Percentiles rank a stretch among this genome's conserved stretches.
phyloP scores from a whole-genome alignment of 2,113 vertebrate species.

The Esox niger region DNA sequence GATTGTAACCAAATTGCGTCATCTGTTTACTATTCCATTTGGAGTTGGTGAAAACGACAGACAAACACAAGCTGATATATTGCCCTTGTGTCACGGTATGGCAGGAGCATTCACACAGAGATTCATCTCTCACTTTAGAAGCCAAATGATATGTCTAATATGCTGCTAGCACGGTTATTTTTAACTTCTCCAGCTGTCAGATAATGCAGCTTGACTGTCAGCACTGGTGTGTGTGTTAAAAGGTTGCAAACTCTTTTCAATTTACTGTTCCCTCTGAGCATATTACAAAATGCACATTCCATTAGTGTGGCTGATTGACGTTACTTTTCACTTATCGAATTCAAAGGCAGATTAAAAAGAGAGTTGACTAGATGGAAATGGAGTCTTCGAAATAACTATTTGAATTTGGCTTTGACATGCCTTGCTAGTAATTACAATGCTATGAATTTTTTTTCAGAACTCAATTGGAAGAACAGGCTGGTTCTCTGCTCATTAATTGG shows the following conservation, averaged over 20 bases:
- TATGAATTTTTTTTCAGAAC: slow-evolving; percentile 44
- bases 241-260: slow-evolving; percentile 75
- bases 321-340: slow-evolving; percentile 64
- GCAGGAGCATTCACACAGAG: slow-evolving; percentile 74
- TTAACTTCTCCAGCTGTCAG: slow-evolving; percentile 80
- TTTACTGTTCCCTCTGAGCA: slow-evolving; percentile 69
- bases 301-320: slow-evolving; percentile 71
- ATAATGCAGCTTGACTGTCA: slow-evolving; percentile 76
- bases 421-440: slow-evolving; percentile 44
- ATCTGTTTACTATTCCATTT: slow-evolving; percentile 76
- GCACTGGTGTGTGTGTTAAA: slow-evolving; percentile 67
- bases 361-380: slow-evolving; percentile 54
- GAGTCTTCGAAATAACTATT: slow-evolving; percentile 56
- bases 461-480: slow-evolving; percentile 23
- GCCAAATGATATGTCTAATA: slow-evolving; percentile 82
- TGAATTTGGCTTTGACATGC: slow-evolving; percentile 52
- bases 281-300: slow-evolving; percentile 72
- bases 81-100: slow-evolving; percentile 67
- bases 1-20: slow-evolving; percentile 72
- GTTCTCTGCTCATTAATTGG: slow-evolving; percentile 48
- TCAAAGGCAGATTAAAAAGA: slow-evolving; percentile 42
- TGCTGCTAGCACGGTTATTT: slow-evolving; percentile 76
- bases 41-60: slow-evolving; percentile 73
- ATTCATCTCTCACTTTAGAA: slow-evolving; percentile 79
- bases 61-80: slow-evolving; percentile 73